Percentiles rank a stretch among this genome's conserved stretches.
phyloP scores from a whole-genome alignment of 2,797 vertebrate species.

The Alauda arvensis region DNA sequence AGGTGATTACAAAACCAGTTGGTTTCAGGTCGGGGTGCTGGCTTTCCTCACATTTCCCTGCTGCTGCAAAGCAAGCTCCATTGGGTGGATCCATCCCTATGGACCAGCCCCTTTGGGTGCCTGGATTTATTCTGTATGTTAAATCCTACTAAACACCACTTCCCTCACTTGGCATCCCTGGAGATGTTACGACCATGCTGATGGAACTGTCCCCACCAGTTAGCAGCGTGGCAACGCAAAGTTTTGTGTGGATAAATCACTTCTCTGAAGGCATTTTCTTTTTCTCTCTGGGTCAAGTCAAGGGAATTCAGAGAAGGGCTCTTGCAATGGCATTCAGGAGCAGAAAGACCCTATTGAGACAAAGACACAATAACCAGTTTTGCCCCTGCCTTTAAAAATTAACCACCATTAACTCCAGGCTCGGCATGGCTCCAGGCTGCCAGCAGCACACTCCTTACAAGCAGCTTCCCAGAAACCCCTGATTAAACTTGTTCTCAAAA shows the following conservation, averaged over 20 bases:
- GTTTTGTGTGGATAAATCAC: neutral
- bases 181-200: accelerated
- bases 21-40: neutral
- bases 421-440: conserved; percentile 30
- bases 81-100: neutral
- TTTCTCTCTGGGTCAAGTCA: neutral
- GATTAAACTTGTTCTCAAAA: conserved; percentile 44
- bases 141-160: neutral
- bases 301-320: conserved; percentile 31
- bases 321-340: conserved; percentile 18
- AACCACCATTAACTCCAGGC: conserved; percentile 56
- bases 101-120: neutral
- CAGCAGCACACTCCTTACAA: conserved; percentile 43
- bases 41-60: neutral
- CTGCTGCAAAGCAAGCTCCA: neutral
- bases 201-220: neutral
- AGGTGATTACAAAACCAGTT: neutral
- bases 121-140: neutral
- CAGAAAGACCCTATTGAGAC: conserved; percentile 49
- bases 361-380: conserved; percentile 39
- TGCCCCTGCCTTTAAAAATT: conserved; percentile 54
- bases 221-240: neutral
- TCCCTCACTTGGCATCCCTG: neutral
- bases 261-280: neutral
- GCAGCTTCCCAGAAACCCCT: conserved; percentile 43